Evolutionary conservation across 1,140 invertebrate species (phyloP).

Genomic region (Ostrea edulis): DNA sequence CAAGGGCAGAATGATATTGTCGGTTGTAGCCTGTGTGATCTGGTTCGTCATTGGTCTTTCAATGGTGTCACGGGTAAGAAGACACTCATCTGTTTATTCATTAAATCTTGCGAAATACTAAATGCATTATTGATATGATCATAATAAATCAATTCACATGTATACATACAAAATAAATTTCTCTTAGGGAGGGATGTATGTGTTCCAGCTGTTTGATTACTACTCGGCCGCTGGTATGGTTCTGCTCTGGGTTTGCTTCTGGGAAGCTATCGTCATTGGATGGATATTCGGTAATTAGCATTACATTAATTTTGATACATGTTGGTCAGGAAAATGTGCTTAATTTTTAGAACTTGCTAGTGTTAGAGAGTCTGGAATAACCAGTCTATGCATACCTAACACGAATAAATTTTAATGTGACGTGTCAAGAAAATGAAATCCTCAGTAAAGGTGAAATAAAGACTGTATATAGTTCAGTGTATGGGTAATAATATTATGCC

Average conservation of each 20-base stretch:
- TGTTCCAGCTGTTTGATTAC: constrained; percentile 98
- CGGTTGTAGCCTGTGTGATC: neutral
- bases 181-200: constrained; percentile 98
- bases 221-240: constrained; percentile 99
- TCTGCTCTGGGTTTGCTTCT: constrained; percentile 97
- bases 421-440: too few relatives aligned
- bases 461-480: too few relatives aligned
- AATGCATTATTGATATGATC: neutral
- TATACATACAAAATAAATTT: constrained; percentile 20
- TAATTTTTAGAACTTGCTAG: too few relatives aligned
- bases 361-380: too few relatives aligned
- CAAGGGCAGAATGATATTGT: neutral
- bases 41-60: neutral
- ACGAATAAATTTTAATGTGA: too few relatives aligned
- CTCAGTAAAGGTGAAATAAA: too few relatives aligned
- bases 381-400: too few relatives aligned
- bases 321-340: too few relatives aligned
- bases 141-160: neutral
- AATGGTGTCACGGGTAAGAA: neutral
- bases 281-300: constrained; percentile 92
- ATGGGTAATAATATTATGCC: too few relatives aligned
- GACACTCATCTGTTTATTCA: neutral
- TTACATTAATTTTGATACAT: too few relatives aligned
- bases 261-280: constrained; percentile 98
- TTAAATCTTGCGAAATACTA: neutral